Conservation (phyloP, 2,888 invertebrate genomes). For the Melipona bicolor region DNA sequence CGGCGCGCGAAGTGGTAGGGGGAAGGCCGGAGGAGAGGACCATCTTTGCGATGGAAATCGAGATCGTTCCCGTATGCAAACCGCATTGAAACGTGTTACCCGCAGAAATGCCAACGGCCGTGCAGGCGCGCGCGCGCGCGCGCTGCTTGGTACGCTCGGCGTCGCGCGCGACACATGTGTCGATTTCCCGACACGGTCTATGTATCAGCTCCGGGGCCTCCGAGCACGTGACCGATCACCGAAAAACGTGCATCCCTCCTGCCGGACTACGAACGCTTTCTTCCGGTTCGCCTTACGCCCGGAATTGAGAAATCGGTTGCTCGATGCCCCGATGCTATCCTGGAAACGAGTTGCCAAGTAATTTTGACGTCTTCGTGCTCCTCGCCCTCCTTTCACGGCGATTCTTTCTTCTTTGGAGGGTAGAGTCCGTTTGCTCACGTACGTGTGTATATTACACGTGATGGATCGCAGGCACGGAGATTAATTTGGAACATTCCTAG, state of each 20-base stretch:
- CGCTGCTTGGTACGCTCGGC: constrained; percentile 42
- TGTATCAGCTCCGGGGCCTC: constrained; percentile 26
- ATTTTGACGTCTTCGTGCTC: background rate
- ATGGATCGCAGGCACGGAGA: too few species aligned
- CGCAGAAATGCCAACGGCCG: constrained; percentile 38
- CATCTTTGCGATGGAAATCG: constrained; percentile 55
- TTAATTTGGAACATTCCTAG: too few species aligned
- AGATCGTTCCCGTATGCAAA: constrained; percentile 54
- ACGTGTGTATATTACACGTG: too few species aligned
- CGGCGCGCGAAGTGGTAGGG: background rate
- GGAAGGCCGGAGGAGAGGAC: background rate
- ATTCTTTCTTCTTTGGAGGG: too few species aligned
- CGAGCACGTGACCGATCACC: constrained; percentile 53
- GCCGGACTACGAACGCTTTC: background rate
- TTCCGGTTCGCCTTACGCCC: constrained; percentile 7
- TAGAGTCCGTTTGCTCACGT: background rate
- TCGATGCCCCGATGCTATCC: constrained; percentile 9
- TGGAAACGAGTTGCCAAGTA: background rate
- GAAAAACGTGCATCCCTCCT: constrained; percentile 49
- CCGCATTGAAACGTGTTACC: constrained; percentile 55
- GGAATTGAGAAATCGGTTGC: constrained; percentile 36
- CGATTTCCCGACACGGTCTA: constrained; percentile 47
- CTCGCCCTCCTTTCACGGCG: too few species aligned
- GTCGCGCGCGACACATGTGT: constrained; percentile 42
- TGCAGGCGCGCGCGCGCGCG: background rate